phyloP scores from a whole-genome alignment of 2,888 invertebrate genomes.

The Pandemis cinnamomeana region DNA sequence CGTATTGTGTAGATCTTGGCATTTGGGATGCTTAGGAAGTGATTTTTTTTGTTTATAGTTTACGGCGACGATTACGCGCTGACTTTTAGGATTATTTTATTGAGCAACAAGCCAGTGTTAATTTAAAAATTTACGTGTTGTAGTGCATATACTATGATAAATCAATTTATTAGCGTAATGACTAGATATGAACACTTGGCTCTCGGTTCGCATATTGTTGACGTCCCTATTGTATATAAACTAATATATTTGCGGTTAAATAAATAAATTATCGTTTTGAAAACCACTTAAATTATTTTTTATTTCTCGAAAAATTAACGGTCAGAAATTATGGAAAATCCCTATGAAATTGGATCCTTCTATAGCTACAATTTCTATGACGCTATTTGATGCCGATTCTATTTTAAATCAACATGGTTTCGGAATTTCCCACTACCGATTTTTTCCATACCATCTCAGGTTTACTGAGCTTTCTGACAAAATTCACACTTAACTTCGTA shows the following conservation, averaged over 20 bases:
- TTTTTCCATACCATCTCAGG: no score
- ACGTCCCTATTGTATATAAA: conserved; percentile 81
- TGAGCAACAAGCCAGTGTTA: conserved; percentile 51
- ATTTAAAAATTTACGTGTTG: conserved; percentile 48
- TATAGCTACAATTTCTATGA: no score
- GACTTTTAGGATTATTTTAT: conserved; percentile 48
- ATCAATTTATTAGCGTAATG: conserved; percentile 56
- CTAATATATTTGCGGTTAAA: conserved; percentile 83
- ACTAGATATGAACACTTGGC: conserved; percentile 60
- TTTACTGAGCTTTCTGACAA: no score
- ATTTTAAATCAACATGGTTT: no score
- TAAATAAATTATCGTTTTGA: conserved; percentile 83
- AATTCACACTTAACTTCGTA: no score
- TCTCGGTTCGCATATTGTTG: conserved; percentile 80
- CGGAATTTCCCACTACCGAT: no score
- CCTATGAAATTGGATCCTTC: neutral
- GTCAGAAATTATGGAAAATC: neutral
- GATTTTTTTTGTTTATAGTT: conserved; percentile 52
- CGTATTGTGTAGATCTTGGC: conserved; percentile 71
- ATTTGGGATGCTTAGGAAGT: conserved; percentile 61
- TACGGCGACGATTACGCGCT: conserved; percentile 51
- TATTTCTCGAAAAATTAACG: conserved; percentile 26
- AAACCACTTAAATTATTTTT: conserved; percentile 53
- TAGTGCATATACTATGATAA: conserved; percentile 48
- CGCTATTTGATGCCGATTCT: no score